A percentile compares a stretch with the other conserved stretches of the same genome.
Conservation (phyloP, 2,888 invertebrate genomes). For the Gerris lacustris region DNA sequence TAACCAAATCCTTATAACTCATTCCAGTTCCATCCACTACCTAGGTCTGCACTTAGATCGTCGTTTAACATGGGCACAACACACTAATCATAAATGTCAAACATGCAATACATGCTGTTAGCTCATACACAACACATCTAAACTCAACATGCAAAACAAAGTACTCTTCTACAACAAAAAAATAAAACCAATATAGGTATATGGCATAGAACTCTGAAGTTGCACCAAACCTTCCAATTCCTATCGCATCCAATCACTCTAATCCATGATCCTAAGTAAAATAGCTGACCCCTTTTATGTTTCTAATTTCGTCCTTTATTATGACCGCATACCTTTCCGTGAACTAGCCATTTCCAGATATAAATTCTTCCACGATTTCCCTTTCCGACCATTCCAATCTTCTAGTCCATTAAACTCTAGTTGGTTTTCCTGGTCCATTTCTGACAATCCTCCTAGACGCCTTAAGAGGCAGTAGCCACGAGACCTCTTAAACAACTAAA, state of each 20-base stretch:
- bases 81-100: too few relatives aligned
- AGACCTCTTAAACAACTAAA: not conserved
- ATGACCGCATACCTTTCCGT: not conserved
- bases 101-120: too few relatives aligned
- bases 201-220: not conserved
- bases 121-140: too few relatives aligned
- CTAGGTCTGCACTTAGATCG: too few relatives aligned
- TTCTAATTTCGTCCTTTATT: not conserved
- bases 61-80: too few relatives aligned
- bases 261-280: not conserved
- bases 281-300: not conserved
- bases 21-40: too few relatives aligned
- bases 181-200: not conserved
- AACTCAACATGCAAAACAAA: too few relatives aligned
- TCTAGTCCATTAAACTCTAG: not conserved
- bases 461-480: not conserved
- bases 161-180: too few relatives aligned
- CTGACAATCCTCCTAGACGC: not conserved
- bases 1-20: too few relatives aligned
- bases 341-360: too few relatives aligned
- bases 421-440: not conserved
- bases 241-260: not conserved
- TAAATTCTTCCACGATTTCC: not conserved
- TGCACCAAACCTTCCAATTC: not conserved
- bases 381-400: not conserved